Evolutionary conservation across 2,113 vertebrate species (phyloP).

Genomic region (Heloderma charlesbogerti): DNA sequence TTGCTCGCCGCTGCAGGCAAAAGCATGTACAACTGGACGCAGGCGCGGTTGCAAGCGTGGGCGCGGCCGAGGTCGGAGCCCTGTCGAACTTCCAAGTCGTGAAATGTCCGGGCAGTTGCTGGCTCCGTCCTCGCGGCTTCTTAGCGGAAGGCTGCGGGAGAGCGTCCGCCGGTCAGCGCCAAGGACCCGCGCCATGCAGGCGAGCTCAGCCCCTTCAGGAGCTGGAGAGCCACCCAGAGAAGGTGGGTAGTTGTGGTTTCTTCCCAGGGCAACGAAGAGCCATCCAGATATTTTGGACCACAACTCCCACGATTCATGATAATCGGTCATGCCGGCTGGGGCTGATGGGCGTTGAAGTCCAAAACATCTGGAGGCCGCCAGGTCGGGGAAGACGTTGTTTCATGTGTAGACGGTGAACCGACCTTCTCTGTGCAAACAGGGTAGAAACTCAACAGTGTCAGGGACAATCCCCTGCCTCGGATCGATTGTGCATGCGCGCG

Average conservation of each 20-base stretch:
- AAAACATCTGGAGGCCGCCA: too few species aligned
- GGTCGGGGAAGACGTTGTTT: too few species aligned
- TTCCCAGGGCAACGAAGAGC: not conserved
- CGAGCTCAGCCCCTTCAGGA: rapidly evolving
- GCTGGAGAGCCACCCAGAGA: not conserved
- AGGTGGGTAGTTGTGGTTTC: not conserved
- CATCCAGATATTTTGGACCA: not conserved
- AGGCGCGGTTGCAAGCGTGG: not conserved
- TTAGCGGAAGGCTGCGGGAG: not conserved
- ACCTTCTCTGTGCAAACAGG: too few species aligned
- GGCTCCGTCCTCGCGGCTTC: not conserved
- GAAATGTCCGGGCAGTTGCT: not conserved
- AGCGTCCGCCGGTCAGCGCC: not conserved
- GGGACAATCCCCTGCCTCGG: not conserved
- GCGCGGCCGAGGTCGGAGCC: not conserved
- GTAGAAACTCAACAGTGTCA: too few species aligned
- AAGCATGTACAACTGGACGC: not conserved
- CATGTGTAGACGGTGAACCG: too few species aligned
- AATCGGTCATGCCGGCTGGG: too few species aligned
- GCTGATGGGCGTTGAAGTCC: too few species aligned
- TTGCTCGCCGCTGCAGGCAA: not conserved
- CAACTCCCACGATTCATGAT: too few species aligned
- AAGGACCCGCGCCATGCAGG: not conserved
- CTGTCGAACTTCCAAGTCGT: not conserved
- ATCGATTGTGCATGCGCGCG: not conserved